phyloP scores from a whole-genome alignment of 2,888 invertebrate genomes.

The Agrotis ipsilon region DNA sequence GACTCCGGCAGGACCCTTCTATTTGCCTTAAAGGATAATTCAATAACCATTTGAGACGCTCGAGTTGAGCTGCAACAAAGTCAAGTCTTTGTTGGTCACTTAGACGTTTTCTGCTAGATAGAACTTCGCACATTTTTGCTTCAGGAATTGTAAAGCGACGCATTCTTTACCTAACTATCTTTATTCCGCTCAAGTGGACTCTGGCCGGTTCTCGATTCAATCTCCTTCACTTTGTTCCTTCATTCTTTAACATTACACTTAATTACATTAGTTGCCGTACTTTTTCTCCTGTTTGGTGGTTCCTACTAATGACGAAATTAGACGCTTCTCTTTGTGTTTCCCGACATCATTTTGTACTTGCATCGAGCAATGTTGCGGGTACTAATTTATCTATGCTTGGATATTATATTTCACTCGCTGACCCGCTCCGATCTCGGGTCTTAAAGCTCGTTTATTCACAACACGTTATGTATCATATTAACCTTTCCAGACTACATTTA shows the following conservation, averaged over 20 bases:
- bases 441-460: background rate
- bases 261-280: slow-evolving; percentile 51
- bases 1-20: too few relatives aligned
- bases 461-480: background rate
- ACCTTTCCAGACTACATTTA: background rate
- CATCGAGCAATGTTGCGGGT: background rate
- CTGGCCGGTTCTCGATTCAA: slow-evolving; percentile 45
- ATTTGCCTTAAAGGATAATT: slow-evolving; percentile 34
- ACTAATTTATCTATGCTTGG: background rate
- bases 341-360: slow-evolving; percentile 5
- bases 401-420: slow-evolving; percentile 30
- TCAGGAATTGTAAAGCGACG: slow-evolving; percentile 39
- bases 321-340: slow-evolving; percentile 14
- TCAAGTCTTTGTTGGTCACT: slow-evolving; percentile 55
- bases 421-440: slow-evolving; percentile 8
- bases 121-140: slow-evolving; percentile 50
- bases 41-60: slow-evolving; percentile 23
- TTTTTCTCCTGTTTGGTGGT: slow-evolving; percentile 33
- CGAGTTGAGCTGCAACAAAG: slow-evolving; percentile 49
- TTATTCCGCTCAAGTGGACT: slow-evolving; percentile 41
- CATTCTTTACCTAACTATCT: slow-evolving; percentile 53
- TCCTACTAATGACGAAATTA: slow-evolving; percentile 41
- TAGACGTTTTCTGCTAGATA: slow-evolving; percentile 41
- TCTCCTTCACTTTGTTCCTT: slow-evolving; percentile 41
- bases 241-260: slow-evolving; percentile 36